Base-by-base conservation (phyloP, 2,888 invertebrate genomes). In the Folsomia candida region DNA sequence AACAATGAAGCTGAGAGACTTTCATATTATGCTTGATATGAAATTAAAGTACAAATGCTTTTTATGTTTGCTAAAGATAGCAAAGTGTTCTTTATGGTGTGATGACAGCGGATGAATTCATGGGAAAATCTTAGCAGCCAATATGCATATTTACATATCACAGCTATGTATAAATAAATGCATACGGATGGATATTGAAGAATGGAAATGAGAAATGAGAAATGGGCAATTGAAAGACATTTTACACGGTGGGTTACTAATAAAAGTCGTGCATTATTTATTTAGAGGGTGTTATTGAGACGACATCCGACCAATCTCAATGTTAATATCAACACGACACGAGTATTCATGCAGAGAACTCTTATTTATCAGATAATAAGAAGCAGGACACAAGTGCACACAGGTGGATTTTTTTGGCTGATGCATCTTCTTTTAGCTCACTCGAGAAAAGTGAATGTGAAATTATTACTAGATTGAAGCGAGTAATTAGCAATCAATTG, bases 401-500 rank as follows among this genome's bases (percentile, higher is more conserved):
- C n/a, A n/a, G n/a, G n/a, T n/a, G 6, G 4, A 37, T 37, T 37
- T 14, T 37, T 14, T 37, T 37, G n/a, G 14, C 37, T 37, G 14
- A 37, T 37, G 14, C 4, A 37, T 4, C 37, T 14, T 37, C 37
- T 9, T 37, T 37, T 37, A 14, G n/a, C n/a, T n/a, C n/a, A n/a
- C n/a, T n/a, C n/a, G n/a, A n/a, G n/a, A n/a, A 37, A 37, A 37
- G 54, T 54, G 54, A 54, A 54, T 20, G 54, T 54, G 54, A 54
- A 54, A 54, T 54, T 22, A 54, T 54, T 37, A 37, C 37, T 9
- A 37, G 37, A 37, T 37, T 37, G 37, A 37, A 37, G 37, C 37
- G 14, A 37, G 37, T 37, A 54, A 54, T 54, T 54, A 54, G 54
- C n/a, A 54, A 54, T 54, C 54, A 54, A 54, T 54, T 54, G 54